Conservation (phyloP, 1,140 invertebrate genomes). For the Sesamia nonagrioides region DNA sequence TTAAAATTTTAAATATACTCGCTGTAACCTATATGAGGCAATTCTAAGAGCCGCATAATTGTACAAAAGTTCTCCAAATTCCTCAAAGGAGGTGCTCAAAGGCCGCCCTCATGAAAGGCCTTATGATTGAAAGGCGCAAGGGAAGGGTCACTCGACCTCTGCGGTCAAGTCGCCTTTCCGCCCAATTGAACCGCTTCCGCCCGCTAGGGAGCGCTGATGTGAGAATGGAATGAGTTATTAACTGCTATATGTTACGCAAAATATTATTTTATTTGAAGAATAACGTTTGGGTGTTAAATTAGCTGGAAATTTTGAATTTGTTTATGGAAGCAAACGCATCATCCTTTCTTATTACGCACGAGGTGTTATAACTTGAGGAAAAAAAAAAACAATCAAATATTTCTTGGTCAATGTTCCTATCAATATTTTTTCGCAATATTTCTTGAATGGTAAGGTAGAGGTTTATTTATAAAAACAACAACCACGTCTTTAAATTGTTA, state of each 20-base stretch:
- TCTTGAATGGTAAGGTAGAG: too few species aligned
- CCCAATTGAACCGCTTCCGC: conserved; percentile 78
- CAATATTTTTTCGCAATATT: too few species aligned
- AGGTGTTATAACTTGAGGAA: too few species aligned
- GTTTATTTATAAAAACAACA: too few species aligned
- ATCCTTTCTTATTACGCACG: too few species aligned
- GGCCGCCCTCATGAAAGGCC: conserved; percentile 65
- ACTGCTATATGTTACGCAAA: conserved; percentile 49
- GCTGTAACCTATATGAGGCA: conserved; percentile 24
- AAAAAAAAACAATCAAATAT: too few species aligned
- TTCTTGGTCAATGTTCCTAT: too few species aligned
- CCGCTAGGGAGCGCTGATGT: conserved; percentile 51
- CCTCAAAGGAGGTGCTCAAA: conserved; percentile 56
- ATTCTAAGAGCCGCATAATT: conserved; percentile 42
- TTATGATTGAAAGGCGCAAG: conserved; percentile 72
- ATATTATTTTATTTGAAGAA: conserved; percentile 43
- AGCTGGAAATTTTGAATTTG: conserved; percentile 1
- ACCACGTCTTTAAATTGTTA: too few species aligned
- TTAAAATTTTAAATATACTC: conserved; percentile 21
- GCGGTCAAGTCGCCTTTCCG: conserved; percentile 81
- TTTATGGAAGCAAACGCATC: too few species aligned
- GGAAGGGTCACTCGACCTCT: conserved; percentile 81
- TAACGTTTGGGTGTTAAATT: conserved; percentile 38
- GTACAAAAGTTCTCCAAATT: conserved; percentile 51
- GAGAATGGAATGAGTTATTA: conserved; percentile 65